Evolutionary conservation across 2,113 vertebrate genomes (phyloP), one percentile per base, ranked within the genome.

Genomic region (Octodon degus): DNA sequence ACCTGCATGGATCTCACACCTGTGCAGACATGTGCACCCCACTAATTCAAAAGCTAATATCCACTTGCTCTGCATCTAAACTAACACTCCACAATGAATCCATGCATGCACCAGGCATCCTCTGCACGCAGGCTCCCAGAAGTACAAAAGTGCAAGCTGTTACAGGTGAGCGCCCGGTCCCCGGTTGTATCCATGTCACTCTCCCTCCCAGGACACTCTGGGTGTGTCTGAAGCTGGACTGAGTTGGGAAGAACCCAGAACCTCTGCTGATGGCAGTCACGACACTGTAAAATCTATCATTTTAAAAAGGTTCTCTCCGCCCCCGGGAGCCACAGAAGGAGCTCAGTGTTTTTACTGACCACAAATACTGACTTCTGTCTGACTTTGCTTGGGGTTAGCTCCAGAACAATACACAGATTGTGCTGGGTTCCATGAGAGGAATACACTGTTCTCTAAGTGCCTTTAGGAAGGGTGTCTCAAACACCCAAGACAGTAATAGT

Each of bases 371-470:
- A 92, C 43, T 82, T 85, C 91, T 50, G 27, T 37, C 50, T 79
- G 2, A 91, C 82, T 94, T 96, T 76, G 82, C 62, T 94, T 83
- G 62, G 89, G 98, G 99, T 98, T 98, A 98, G 97, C 92, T 98
- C 97, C 98, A 95, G 98, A 98, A 99, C 99, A 99, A 99, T 99
- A 98, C 97, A 19, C 90, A 82, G 94, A 98, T 99, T 99, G 98
- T 99, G 94, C 96, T 79, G 60, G 94, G 96, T 94, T 97, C 77
- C 95, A 96, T 97, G 68, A 98, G 98, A 98, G 98, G 98, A 99
- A 98, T 98, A 99, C 98, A 97, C 97, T 98, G 96, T 98, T 97
- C 97, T 98, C 97, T 95, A 96, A 98, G 98, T 97, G 97, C 76
- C 90, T 97, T 98, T 90, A 91, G 97, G 98, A 98, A 98, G 94